Evolutionary conservation across 2,113 vertebrate species (phyloP).

Genomic region (Setophaga petechia): DNA sequence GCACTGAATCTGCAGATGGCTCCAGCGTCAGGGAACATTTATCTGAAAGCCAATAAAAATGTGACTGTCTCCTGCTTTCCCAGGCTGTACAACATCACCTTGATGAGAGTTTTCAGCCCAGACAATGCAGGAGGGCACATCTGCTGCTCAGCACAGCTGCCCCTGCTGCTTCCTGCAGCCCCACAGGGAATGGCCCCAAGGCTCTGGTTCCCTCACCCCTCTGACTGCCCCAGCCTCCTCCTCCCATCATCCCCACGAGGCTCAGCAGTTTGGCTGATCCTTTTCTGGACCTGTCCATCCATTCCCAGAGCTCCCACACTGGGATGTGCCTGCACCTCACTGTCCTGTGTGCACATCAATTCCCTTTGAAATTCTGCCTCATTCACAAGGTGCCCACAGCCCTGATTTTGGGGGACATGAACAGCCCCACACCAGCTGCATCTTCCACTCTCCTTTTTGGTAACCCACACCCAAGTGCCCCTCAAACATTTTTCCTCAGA

Average conservation of each 20-base stretch:
- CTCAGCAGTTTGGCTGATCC: background rate
- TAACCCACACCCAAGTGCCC: background rate
- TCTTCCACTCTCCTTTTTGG: background rate
- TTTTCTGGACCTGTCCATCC: background rate
- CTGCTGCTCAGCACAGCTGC: background rate
- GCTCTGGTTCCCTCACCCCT: accelerated
- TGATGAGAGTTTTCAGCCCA: constrained; percentile 1
- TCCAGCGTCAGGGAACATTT: background rate
- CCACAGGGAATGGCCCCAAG: background rate
- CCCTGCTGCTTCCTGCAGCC: background rate
- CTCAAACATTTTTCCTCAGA: background rate
- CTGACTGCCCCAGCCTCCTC: background rate
- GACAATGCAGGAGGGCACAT: background rate
- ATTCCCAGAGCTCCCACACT: background rate
- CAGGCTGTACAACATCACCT: background rate
- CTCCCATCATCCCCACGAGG: accelerated
- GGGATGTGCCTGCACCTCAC: background rate
- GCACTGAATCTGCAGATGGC: background rate
- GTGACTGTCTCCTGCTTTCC: constrained; percentile 21
- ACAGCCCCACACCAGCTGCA: background rate
- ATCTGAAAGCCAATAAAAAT: constrained; percentile 13
- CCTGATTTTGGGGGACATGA: background rate
- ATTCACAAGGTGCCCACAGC: accelerated
- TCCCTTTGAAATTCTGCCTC: background rate
- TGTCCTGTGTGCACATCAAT: background rate